phyloP scores from a whole-genome alignment of 64 coral and sea anemone genomes.

The Anthopleura sola region DNA sequence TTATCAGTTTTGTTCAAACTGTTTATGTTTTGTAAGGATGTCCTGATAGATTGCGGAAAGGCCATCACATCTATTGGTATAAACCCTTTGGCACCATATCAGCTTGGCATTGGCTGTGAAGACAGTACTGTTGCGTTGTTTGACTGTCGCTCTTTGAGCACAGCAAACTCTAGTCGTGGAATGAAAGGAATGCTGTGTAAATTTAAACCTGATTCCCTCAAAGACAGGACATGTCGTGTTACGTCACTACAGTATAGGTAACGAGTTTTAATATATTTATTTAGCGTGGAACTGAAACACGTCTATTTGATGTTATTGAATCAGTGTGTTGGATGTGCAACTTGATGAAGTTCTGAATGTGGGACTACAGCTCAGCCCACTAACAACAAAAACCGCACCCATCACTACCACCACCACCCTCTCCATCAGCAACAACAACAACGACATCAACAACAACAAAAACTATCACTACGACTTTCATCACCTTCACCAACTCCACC shows the following conservation, averaged over 20 bases:
- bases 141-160: constrained; percentile 85
- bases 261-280: too few relatives aligned
- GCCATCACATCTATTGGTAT: constrained; percentile 87
- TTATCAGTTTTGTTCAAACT: background rate
- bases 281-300: background rate
- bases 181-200: constrained; percentile 77
- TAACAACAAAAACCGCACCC: too few relatives aligned
- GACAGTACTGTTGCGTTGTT: constrained; percentile 84
- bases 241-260: constrained; percentile 93
- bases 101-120: constrained; percentile 86
- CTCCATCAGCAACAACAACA: too few relatives aligned
- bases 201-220: constrained; percentile 84
- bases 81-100: constrained; percentile 79
- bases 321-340: too few relatives aligned
- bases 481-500: too few relatives aligned
- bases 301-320: too few relatives aligned
- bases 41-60: constrained; percentile 84
- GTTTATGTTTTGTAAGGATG: constrained; percentile 55
- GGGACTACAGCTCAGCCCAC: too few relatives aligned
- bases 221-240: constrained; percentile 77
- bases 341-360: too few relatives aligned
- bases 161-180: constrained; percentile 27
- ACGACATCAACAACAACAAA: too few relatives aligned
- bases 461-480: too few relatives aligned
- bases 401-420: too few relatives aligned